Evolutionary conservation across 2,888 invertebrate genomes (phyloP).

Genomic region (Lissocephala sabroskyi): DNA sequence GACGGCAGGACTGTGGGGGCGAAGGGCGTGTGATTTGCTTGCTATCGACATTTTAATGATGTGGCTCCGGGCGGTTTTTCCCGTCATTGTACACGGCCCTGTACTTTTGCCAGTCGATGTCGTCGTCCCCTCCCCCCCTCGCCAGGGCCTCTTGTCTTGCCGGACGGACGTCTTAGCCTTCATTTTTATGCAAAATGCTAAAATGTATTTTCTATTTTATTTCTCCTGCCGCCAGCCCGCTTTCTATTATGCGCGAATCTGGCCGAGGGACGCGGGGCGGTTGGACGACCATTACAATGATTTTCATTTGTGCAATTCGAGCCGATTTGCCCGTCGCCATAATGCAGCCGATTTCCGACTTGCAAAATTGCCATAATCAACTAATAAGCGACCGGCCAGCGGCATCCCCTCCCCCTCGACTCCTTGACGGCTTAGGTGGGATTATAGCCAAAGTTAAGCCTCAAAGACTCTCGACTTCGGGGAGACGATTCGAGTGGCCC

Average conservation of each 20-base stretch:
- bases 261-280: too few relatives aligned
- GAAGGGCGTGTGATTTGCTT: conserved; percentile 67
- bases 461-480: too few relatives aligned
- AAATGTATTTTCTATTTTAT: conserved; percentile 1
- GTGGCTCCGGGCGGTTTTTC: conserved; percentile 55
- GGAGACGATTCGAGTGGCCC: too few relatives aligned
- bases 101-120: conserved; percentile 9
- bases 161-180: conserved; percentile 1
- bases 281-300: background rate
- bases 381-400: too few relatives aligned
- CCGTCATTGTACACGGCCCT: conserved; percentile 34
- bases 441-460: too few relatives aligned
- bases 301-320: conserved; percentile 6
- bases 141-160: background rate
- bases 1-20: too few relatives aligned
- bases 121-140: background rate
- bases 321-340: background rate
- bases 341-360: too few relatives aligned
- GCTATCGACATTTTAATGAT: conserved; percentile 70
- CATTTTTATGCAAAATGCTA: conserved; percentile 4
- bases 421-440: too few relatives aligned
- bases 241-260: conserved; percentile 3
- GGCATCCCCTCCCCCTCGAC: too few relatives aligned
- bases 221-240: background rate
- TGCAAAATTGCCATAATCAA: too few relatives aligned